These are phyloP conservation scores for Cistogaster globosa DNA, from an alignment of 2,888 invertebrate genomes.

Conservation along the genomic window DNA sequence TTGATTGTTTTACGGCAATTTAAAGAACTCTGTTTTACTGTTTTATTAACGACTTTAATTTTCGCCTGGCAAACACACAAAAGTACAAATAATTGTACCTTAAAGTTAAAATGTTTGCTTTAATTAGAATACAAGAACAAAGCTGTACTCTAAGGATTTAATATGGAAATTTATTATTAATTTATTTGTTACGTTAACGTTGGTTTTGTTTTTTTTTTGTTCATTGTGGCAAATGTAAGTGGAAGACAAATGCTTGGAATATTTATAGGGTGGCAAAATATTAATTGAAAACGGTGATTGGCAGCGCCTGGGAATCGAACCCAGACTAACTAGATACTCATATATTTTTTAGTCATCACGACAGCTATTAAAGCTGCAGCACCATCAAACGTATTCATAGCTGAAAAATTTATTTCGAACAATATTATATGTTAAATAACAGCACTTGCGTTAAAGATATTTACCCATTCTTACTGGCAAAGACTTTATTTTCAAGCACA, in stretches of 20 bases:
- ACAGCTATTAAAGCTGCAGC: too few relatives aligned
- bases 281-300: too few relatives aligned
- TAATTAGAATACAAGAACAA: constrained; percentile 4
- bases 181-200: constrained; percentile 14
- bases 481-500: neutral
- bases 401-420: too few relatives aligned
- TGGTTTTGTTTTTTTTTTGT: neutral
- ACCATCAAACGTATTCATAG: too few relatives aligned
- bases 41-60: constrained; percentile 10
- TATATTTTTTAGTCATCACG: too few relatives aligned
- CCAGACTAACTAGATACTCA: too few relatives aligned
- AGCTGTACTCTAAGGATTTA: constrained; percentile 43
- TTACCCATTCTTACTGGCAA: too few relatives aligned
- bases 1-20: constrained; percentile 67
- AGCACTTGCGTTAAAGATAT: too few relatives aligned
- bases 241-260: neutral
- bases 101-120: constrained; percentile 16
- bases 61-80: neutral
- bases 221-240: neutral
- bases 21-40: constrained; percentile 23
- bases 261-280: neutral
- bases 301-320: too few relatives aligned
- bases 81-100: neutral
- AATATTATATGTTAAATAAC: too few relatives aligned
- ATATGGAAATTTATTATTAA: constrained; percentile 58